Percentiles rank a stretch among this genome's conserved stretches.
Evolutionary conservation across 2,113 vertebrate genomes (phyloP).

Genomic region (Eolophus roseicapilla): DNA sequence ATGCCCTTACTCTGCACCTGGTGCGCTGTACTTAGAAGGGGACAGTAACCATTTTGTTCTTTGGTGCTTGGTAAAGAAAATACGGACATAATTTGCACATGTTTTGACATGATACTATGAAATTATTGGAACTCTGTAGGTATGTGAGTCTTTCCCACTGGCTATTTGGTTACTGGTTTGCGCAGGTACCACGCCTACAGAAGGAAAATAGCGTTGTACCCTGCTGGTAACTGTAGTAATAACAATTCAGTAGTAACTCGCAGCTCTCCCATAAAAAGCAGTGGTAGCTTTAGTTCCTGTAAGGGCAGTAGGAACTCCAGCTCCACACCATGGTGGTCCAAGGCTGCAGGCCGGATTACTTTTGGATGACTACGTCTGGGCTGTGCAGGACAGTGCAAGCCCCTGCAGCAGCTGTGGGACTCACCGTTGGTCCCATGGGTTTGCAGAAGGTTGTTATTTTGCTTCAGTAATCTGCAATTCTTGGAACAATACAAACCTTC

Average conservation of each 20-base stretch:
- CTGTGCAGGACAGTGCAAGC: not conserved
- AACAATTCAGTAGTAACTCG: not conserved
- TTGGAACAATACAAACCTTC: not conserved
- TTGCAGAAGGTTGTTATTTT: not conserved
- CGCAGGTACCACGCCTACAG: not conserved
- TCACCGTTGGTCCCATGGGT: rapidly evolving
- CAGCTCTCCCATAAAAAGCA: not conserved
- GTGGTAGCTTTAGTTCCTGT: not conserved
- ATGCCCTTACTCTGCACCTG: not conserved
- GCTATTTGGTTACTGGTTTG: not conserved
- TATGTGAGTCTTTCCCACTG: not conserved
- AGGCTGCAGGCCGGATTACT: not conserved
- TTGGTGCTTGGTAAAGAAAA: not conserved
- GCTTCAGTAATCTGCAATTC: not conserved
- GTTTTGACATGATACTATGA: not conserved
- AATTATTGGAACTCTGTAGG: not conserved
- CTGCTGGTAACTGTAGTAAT: not conserved
- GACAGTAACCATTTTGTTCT: not conserved
- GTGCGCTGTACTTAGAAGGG: not conserved
- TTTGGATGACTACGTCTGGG: not conserved
- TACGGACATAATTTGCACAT: rapidly evolving
- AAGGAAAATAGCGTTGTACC: not conserved
- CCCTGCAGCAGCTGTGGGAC: not conserved
- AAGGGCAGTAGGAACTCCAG: not conserved
- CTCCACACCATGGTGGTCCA: rapidly evolving